A percentile compares a stretch with the other conserved stretches of the same genome.
phyloP scores from a whole-genome alignment of 2,113 vertebrate genomes.

The Trichechus manatus region DNA sequence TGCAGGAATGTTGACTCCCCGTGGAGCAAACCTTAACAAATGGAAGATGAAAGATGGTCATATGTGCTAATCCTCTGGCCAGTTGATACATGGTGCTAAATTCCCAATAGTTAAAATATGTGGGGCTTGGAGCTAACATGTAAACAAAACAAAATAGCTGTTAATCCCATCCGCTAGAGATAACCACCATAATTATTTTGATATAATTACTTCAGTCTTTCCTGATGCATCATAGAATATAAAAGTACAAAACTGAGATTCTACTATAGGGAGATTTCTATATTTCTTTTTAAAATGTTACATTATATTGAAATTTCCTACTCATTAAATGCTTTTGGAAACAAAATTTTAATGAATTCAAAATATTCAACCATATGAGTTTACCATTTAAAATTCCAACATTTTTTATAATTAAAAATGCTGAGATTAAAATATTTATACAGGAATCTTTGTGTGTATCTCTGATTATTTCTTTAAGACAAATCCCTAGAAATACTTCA shows the following conservation, averaged over 20 bases:
- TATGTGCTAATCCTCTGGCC: neutral
- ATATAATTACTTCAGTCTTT: constrained; percentile 9
- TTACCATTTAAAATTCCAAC: constrained; percentile 13
- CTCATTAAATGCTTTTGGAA: constrained; percentile 18
- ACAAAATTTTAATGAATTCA: constrained; percentile 4
- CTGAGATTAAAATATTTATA: neutral
- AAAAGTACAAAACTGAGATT: constrained; percentile 15
- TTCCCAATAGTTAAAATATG: neutral
- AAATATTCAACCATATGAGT: neutral
- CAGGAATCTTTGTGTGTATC: neutral
- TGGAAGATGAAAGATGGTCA: neutral
- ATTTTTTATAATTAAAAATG: constrained; percentile 15
- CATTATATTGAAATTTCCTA: neutral
- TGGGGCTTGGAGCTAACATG: neutral
- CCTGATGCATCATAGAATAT: neutral
- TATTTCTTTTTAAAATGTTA: constrained; percentile 31
- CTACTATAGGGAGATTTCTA: neutral
- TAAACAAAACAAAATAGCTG: neutral
- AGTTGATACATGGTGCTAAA: neutral
- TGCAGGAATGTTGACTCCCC: neutral
- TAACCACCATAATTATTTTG: neutral
- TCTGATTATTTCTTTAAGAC: constrained; percentile 37
- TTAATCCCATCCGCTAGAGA: neutral
- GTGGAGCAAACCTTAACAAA: neutral
- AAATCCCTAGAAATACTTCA: neutral